Percentiles rank a stretch among this genome's conserved stretches.
Conservation (phyloP, 2,797 vertebrate species). For the Ceryle rudis region DNA sequence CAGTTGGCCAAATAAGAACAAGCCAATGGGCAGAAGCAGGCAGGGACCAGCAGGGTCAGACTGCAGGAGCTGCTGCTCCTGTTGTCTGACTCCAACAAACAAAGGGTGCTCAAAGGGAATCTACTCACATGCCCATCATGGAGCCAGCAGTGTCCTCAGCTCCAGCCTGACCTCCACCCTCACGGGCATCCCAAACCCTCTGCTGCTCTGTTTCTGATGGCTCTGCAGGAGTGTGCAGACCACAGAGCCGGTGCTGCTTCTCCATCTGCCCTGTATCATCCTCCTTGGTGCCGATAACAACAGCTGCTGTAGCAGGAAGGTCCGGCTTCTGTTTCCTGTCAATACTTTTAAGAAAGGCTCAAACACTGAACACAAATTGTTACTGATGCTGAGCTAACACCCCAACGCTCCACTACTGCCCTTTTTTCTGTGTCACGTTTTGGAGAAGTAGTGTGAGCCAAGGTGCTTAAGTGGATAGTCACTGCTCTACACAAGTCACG, state of each 20-base stretch:
- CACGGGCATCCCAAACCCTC: neutral
- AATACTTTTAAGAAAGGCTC: neutral
- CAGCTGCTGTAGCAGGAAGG: neutral
- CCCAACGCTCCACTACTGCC: no score
- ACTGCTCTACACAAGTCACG: neutral
- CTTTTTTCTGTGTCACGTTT: neutral
- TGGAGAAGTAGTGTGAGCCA: neutral
- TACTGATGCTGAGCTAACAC: no score
- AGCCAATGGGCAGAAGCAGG: neutral
- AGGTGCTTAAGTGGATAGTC: neutral
- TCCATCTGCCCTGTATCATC: fast-evolving
- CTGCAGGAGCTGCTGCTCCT: neutral
- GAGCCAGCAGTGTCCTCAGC: neutral
- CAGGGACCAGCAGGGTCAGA: neutral
- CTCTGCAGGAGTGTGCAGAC: neutral
- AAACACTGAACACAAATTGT: neutral
- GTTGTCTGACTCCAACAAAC: fast-evolving
- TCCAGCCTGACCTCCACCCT: neutral
- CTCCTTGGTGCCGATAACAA: neutral
- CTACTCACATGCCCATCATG: neutral
- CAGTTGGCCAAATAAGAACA: neutral
- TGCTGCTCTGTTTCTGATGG: neutral
- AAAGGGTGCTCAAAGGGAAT: neutral
- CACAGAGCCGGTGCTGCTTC: neutral
- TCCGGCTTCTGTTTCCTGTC: neutral